phyloP scores from a whole-genome alignment of 2,113 vertebrate genomes.

The Corydoras maculifer region DNA sequence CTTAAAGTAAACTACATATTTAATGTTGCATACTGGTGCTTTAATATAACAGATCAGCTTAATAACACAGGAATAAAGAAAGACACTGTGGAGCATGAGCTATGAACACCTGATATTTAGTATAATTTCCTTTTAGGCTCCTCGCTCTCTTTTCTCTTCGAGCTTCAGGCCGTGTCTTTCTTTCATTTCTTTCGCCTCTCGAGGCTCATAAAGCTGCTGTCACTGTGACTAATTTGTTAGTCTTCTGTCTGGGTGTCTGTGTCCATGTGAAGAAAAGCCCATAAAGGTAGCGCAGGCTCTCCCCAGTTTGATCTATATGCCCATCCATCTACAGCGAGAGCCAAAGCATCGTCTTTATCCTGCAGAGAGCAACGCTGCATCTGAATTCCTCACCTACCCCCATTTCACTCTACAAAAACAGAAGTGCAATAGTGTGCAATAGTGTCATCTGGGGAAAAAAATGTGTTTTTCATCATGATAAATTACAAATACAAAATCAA shows the following conservation, averaged over 20 bases:
- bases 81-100: no score
- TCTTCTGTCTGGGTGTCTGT: slow-evolving; percentile 58
- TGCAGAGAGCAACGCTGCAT: slow-evolving; percentile 59
- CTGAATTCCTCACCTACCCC: slow-evolving; percentile 61
- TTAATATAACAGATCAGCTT: no score
- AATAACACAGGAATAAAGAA: no score
- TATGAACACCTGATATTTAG: background rate
- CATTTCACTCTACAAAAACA: slow-evolving; percentile 17
- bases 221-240: slow-evolving; percentile 76
- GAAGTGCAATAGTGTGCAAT: no score
- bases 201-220: slow-evolving; percentile 69
- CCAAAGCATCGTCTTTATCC: slow-evolving; percentile 64
- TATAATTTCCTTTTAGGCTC: background rate
- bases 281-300: slow-evolving; percentile 68
- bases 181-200: background rate
- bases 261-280: slow-evolving; percentile 33
- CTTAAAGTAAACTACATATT: no score
- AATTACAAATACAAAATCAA: no score
- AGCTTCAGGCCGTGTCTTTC: slow-evolving; percentile 5
- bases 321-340: slow-evolving; percentile 57
- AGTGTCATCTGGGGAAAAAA: no score
- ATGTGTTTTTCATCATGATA: no score
- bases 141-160: background rate
- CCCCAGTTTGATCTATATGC: slow-evolving; percentile 56
- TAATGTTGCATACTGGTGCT: no score